A percentile compares a stretch with the other conserved stretches of the same genome.
These are phyloP conservation scores for Neodon shergylaensis DNA, from an alignment of 2,113 vertebrate genomes.

Conservation along the genomic window DNA sequence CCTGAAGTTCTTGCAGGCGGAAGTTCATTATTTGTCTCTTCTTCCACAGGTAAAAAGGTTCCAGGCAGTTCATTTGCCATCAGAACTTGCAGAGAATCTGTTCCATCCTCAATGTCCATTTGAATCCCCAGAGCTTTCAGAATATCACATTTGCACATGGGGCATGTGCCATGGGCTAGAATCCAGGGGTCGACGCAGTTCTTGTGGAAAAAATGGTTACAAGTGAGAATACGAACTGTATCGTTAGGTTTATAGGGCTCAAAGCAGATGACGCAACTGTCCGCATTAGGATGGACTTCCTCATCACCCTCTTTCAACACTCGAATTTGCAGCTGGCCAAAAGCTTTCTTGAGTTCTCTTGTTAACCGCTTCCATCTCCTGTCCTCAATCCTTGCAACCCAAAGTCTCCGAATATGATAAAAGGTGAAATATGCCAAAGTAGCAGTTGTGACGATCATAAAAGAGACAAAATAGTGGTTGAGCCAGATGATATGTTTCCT, in stretches of 20 bases:
- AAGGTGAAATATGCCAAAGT: conserved; percentile 73
- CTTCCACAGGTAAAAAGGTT: conserved; percentile 36
- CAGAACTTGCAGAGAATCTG: conserved; percentile 43
- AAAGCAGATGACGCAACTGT: conserved; percentile 88
- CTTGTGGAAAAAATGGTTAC: conserved; percentile 88
- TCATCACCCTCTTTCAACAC: conserved; percentile 85
- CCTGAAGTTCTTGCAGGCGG: background rate
- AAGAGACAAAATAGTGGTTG: conserved; percentile 67
- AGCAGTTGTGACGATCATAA: conserved; percentile 55
- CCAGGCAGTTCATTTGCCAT: conserved; percentile 57
- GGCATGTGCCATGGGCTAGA: conserved; percentile 86
- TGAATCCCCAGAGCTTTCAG: conserved; percentile 86
- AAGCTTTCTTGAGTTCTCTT: conserved; percentile 84
- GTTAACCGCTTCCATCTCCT: conserved; percentile 81
- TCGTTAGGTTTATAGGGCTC: conserved; percentile 86
- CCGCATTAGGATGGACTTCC: conserved; percentile 79
- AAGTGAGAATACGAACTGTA: conserved; percentile 87
- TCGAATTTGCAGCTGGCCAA: conserved; percentile 83
- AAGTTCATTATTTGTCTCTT: conserved; percentile 25
- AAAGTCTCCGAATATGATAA: conserved; percentile 81
- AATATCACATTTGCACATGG: conserved; percentile 90
- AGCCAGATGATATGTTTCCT: conserved; percentile 70
- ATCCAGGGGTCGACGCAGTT: conserved; percentile 88
- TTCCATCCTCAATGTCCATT: conserved; percentile 69
- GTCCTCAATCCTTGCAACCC: conserved; percentile 76